Base-by-base conservation (phyloP, 2,797 vertebrate species). In the Manis crassicaudata region DNA sequence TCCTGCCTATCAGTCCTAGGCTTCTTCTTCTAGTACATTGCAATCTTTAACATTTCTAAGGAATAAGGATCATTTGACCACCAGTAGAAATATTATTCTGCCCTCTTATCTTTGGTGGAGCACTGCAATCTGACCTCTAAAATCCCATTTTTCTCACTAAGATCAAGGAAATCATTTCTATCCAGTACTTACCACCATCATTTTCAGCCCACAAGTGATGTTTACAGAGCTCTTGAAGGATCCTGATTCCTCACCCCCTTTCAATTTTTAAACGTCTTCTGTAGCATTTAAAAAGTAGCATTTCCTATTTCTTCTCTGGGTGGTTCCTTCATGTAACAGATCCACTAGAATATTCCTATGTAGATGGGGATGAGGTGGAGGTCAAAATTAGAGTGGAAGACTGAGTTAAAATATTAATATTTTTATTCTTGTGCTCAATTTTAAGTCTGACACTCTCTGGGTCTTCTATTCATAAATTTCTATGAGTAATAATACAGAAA, bases 391-490 rank as follows among this genome's bases (percentile, higher is more conserved):
- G 35, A 81, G 9, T 62, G 18, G 37, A 58, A 9, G 14, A 18
- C 46, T 72, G 46, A 86, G 5, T 52, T 81, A 54, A 84, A 89
- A 76, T 84, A 85, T 76, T 94, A 87, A 21, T n/a, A 87, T 73
- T 87, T 90, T 90, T 72, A 73, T 60, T 90, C 77, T 56, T 93
- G 67, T 70, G 23, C 46, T 62, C 29, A 75, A 37, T 81, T 89
- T 86, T 83, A 18, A 35, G 11, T 88, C 16, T 60, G 46, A 60
- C 16, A 65, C 46, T 87, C 68, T 83, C 46, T 79, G 32, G 43
- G 27, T 62, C 23, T 93, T 76, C 56, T 50, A 58, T 80, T 84
- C 12, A 92, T 81, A 88, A 76, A 89, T 52, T 76, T 92, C 18
- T 13, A 88, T 6, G n/a, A 27, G 14, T 29, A 27, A 50, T 4